Base-by-base conservation (phyloP, 2,888 invertebrate genomes). In the Cactoblastis cactorum region DNA sequence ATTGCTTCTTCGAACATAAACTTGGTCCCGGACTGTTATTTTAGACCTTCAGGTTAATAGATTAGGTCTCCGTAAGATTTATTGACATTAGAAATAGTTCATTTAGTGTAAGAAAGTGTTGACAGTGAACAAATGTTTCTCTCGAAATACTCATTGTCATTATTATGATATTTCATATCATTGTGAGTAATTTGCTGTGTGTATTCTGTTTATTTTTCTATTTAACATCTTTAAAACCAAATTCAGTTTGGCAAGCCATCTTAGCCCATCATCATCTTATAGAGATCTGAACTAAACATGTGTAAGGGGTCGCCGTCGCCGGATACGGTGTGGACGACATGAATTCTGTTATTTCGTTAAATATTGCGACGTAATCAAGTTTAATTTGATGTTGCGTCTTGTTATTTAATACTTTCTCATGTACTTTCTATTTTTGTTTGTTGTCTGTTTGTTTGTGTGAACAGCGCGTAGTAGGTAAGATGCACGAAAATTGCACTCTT, bases 31-130 rank as follows among this genome's bases (percentile, higher is more conserved):
- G 55, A 61, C 61, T 62, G 62, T 65, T 69, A 66, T 65, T 55
- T 49, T 54, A 46, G 49, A 52, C 63, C 65, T 62, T 55, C 58
- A 58, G 53, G 65, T 69, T 63, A 65, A 71, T 73, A 76, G 71
- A 78, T 77, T 77, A 77, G 64, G 61, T 61, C 69, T 67, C 67
- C 59, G 66, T 59, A 55, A 77, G 76, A 80, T 80, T 80, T 79
- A 80, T 74, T 61, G 65, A 55, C 54, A 53, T 52, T 60, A 65
- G 67, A 71, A 68, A 66, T 64, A 67, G 64, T 63, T 58, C 57
- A 49, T 32, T 56, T 55, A 61, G 61, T 57, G 54, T 53, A 55
- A 56, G 55, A 58, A 33, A 24, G 32, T 41, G 19, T 33, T 39
- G 38, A 48, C 24, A 48, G 24, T 11, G 17, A 48, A 48, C 28